Evolutionary conservation across 2,888 invertebrate species (phyloP), one percentile per base, ranked within the genome.

Genomic region (Drosophila mercatorum): DNA sequence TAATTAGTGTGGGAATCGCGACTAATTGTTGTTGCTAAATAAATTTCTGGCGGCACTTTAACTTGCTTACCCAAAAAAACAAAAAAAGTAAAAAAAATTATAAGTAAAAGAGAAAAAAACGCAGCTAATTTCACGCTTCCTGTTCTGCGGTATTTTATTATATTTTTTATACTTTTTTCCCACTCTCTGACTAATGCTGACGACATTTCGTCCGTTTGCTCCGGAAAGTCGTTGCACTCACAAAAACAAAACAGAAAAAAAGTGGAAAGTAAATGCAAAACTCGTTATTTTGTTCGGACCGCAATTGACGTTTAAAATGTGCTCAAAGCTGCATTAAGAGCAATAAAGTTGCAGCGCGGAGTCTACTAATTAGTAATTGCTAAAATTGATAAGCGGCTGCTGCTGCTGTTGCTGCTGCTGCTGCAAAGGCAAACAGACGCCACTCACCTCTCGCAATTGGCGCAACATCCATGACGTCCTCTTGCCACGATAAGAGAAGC

Each of bases 201-300:
- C 68, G 77, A 80, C 65, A 83, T 58, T 60, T 66, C 66, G 71
- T 57, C 68, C 67, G 40, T 44, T 57, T 59, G 59, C 17, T 31
- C 53, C 51, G n/a, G 58, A 70, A 72, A 75, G 85, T 88, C 83
- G 69, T 88, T 88, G 83, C 72, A 84, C 88, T 85, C 77, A n/a
- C 53, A 46, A 68, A 68, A 8, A 58, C 22, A 22, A 22, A 22
- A 22, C 22, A 71, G 63, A 46, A 46, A 3, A 49, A 14, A 14
- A 1, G 40, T 49, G 67, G 66, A 22, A 62, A 72, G 66, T 36
- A 52, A 57, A 65, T 64, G 59, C 34, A 31, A 76, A 83, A 83
- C 81, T 61, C 41, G 84, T 72, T 81, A 51, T 51, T 34, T 51
- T 17, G 5, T 17, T 34, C 8, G 34, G n/a, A 40, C 41, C 64